Evolutionary conservation across 2,113 vertebrate species (phyloP), one percentile per base, ranked within the genome.

Genomic region (Heterotilapia buettikoferi): DNA sequence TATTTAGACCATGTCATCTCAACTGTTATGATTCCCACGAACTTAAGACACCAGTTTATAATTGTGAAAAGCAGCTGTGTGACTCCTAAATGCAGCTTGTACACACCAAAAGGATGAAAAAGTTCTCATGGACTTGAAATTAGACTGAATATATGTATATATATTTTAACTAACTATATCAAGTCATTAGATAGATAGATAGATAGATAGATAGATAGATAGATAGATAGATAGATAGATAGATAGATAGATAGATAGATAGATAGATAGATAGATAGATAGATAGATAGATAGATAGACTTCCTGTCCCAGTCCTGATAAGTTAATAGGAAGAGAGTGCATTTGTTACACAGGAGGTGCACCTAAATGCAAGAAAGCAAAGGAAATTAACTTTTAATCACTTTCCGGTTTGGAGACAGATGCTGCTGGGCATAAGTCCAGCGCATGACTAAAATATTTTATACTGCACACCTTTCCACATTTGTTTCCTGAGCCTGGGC

Each of bases 1-100:
- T 92, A 71, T 85, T 87, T 66, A 6, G 26, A 73, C 73, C 11
- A 63, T 91, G 94, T 94, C 94, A 91, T 89, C 76, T 84, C 68
- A 19, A 89, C 90, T 94, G 91, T 93, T 95, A 92, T 93, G 91
- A 85, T 97, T 96, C 95, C 95, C 95, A 96, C 91, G 95, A 94
- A 95, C 94, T 68, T 73, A 31, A 52, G 19, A 31, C 82, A 81
- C 56, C 53, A 14, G 56, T 88, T 92, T 89, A 73, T 80, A 63
- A 40, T 43, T 24, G 52, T 43, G 57, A 56, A 86, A 81, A 82
- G 53, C 91, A 90, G 86, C 89, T 91, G 89, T 43, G 40, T 38
- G 47, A 26, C 61, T 87, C 92, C 81, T 90, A 93, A 94, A 92
- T 86, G 83, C 84, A 84, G 73, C 71, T 61, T 9, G 2, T 61